Evolutionary conservation across 2,797 vertebrate species (phyloP).

Genomic region (Arctocebus calabarensis): DNA sequence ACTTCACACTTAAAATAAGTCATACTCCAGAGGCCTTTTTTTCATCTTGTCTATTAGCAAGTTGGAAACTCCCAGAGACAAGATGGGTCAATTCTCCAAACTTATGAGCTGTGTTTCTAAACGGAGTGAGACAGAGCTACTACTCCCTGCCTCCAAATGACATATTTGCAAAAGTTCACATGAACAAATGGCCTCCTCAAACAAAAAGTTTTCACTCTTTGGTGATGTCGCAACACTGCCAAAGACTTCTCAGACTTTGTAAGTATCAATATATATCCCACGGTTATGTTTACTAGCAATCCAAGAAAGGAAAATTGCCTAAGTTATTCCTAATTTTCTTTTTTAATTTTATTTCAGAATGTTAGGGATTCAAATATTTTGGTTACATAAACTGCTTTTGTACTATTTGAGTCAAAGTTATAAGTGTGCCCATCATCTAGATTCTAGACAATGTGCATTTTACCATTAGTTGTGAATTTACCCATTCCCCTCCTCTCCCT

Average conservation of each 20-base stretch:
- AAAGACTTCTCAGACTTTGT: constrained; percentile 18
- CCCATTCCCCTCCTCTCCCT: too few species aligned
- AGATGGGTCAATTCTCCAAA: constrained; percentile 20
- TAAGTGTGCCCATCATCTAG: too few species aligned
- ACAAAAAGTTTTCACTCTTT: constrained; percentile 9
- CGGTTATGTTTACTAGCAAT: neutral
- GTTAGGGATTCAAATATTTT: too few species aligned
- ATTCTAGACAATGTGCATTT: too few species aligned
- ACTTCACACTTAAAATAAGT: constrained; percentile 63
- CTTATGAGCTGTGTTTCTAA: neutral
- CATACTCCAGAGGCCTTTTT: constrained; percentile 53
- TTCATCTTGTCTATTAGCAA: constrained; percentile 56
- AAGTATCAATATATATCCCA: neutral
- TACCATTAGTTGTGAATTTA: too few species aligned
- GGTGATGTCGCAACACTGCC: neutral
- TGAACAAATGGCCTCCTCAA: neutral
- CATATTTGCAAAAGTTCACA: constrained; percentile 48
- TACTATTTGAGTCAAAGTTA: too few species aligned
- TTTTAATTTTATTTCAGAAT: neutral
- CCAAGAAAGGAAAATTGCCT: neutral
- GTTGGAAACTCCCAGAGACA: constrained; percentile 34
- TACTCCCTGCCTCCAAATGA: neutral
- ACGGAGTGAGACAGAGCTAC: neutral
- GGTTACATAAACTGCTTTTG: too few species aligned
- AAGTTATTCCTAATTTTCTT: neutral